phyloP scores from a whole-genome alignment of 2,888 invertebrate species.

The Norana najaformis region DNA sequence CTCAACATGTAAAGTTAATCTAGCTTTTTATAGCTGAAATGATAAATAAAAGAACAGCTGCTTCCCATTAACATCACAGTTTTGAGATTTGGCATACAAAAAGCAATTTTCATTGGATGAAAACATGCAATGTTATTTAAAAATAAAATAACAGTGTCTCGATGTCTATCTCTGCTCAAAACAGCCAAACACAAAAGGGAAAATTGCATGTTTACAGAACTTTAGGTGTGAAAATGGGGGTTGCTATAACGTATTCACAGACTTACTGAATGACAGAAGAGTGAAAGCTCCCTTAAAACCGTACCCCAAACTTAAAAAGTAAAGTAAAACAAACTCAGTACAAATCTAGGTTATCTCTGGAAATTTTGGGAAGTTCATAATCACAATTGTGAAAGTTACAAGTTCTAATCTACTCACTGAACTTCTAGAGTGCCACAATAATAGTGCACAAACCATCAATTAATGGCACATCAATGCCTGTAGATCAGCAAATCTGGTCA shows the following conservation, averaged over 20 bases:
- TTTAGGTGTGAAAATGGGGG: neutral
- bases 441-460: no score
- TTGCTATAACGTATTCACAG: no score
- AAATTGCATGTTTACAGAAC: neutral
- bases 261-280: neutral
- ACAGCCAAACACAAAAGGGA: neutral
- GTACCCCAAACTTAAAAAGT: no score
- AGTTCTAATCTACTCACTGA: no score
- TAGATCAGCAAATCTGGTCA: neutral
- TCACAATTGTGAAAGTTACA: no score
- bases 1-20: neutral
- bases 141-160: no score
- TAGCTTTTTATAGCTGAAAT: neutral
- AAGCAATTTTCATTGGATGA: neutral
- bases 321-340: no score
- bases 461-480: neutral
- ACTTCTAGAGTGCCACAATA: no score
- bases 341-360: no score
- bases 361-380: no score
- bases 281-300: neutral
- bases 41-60: neutral
- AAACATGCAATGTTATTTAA: neutral
- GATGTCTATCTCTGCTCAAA: no score
- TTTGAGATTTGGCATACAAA: neutral
- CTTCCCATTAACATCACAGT: neutral